Conservation (phyloP, 2,888 invertebrate species). For the Colletes collaris region DNA sequence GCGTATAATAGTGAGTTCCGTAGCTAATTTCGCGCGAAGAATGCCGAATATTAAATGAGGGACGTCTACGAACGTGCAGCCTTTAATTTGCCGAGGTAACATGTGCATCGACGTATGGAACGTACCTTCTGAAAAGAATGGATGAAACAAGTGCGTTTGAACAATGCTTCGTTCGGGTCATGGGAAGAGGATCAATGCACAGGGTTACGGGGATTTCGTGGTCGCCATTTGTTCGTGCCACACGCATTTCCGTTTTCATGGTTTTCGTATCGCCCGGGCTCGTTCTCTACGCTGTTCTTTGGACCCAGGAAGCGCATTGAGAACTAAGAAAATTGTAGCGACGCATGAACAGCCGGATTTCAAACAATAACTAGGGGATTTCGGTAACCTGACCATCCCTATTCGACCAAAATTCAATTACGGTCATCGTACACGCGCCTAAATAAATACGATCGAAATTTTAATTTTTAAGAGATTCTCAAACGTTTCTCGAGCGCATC, state of each 20-base stretch:
- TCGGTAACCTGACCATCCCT: too few species aligned
- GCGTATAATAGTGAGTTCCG: too few species aligned
- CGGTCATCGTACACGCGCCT: too few species aligned
- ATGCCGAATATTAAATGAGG: too few species aligned
- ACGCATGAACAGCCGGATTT: neutral
- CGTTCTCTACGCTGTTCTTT: neutral
- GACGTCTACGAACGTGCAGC: too few species aligned
- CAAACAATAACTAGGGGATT: neutral
- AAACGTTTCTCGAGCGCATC: neutral
- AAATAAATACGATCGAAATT: too few species aligned
- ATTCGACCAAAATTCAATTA: neutral
- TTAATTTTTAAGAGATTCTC: too few species aligned
- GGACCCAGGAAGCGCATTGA: conserved; percentile 21
- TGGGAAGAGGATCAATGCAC: conserved; percentile 63
- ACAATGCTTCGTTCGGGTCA: conserved; percentile 61
- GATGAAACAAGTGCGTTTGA: conserved; percentile 14
- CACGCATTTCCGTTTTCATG: conserved; percentile 73
- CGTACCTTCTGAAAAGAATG: too few species aligned
- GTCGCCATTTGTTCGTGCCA: conserved; percentile 60
- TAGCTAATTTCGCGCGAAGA: too few species aligned
- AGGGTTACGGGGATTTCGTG: conserved; percentile 59
- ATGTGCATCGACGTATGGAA: too few species aligned
- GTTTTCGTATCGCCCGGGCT: conserved; percentile 9
- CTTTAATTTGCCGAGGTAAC: too few species aligned
- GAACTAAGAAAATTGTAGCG: neutral